These are phyloP conservation scores for Morpho deidamia DNA, from an alignment of 2,888 invertebrate species.

Conservation along the genomic window DNA sequence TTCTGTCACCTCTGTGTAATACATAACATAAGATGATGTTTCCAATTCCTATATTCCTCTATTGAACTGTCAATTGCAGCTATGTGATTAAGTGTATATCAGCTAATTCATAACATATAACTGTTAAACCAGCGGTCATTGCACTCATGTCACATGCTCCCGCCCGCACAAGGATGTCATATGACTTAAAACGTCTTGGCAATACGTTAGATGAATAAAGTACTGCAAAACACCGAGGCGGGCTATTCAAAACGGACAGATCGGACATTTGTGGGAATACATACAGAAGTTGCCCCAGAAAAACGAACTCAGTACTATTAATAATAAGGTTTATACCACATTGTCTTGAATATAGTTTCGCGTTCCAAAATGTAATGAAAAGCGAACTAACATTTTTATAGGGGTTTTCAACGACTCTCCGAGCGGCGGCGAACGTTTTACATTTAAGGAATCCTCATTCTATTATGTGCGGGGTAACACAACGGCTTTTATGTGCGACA, in stretches of 20 bases:
- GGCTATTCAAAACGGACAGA: constrained; percentile 51
- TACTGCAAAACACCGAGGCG: constrained; percentile 45
- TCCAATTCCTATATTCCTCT: no score
- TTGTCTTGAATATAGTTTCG: constrained; percentile 32
- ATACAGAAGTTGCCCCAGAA: constrained; percentile 29
- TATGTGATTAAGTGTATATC: no score
- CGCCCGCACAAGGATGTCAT: no score
- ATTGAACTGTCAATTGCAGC: no score
- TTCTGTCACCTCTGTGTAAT: no score
- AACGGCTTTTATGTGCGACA: constrained; percentile 56
- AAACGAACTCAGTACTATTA: constrained; percentile 28
- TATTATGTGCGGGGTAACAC: constrained; percentile 66
- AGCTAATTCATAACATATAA: no score
- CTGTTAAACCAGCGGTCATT: no score
- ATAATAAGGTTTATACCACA: constrained; percentile 37
- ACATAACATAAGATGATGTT: no score
- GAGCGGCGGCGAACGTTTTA: constrained; percentile 63
- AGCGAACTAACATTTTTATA: constrained; percentile 74
- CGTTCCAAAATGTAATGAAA: constrained; percentile 68
- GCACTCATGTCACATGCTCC: no score
- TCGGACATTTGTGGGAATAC: constrained; percentile 53
- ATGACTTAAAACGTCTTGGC: neutral
- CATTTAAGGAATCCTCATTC: constrained; percentile 73
- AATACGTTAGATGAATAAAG: constrained; percentile 42
- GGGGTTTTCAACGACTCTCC: constrained; percentile 69